Percentiles rank a stretch among this genome's conserved stretches.
Conservation (phyloP, 2,797 vertebrate species). For the Pterois miles region DNA sequence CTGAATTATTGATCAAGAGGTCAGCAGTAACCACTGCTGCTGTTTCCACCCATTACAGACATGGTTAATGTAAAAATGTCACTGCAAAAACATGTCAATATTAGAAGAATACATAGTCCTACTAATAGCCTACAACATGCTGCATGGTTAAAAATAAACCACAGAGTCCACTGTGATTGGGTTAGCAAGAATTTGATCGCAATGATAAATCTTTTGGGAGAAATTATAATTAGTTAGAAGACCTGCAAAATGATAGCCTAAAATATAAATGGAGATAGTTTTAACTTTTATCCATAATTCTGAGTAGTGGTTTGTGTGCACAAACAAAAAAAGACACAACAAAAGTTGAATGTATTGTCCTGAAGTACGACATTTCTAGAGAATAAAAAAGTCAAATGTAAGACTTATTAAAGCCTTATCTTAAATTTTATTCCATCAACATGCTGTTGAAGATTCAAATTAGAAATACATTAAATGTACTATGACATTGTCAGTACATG, state of each 20-base stretch:
- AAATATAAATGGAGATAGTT: not conserved
- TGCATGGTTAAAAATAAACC: not conserved
- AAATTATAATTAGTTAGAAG: not conserved
- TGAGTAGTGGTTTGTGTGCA: not conserved
- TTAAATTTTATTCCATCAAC: not conserved
- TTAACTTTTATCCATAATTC: not conserved
- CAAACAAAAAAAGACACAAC: not conserved
- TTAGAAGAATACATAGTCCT: not conserved
- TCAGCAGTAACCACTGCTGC: conserved; percentile 62
- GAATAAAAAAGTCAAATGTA: not conserved
- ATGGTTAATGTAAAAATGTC: not conserved
- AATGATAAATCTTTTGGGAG: not conserved
- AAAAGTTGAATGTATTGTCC: not conserved
- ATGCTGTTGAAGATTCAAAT: too few relatives aligned
- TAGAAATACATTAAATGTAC: not conserved
- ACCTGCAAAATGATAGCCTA: not conserved
- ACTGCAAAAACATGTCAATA: not conserved
- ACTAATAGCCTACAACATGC: not conserved
- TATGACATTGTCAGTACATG: not conserved
- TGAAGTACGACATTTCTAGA: not conserved
- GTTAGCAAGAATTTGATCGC: not conserved
- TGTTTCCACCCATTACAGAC: conserved; percentile 29
- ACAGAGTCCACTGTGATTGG: not conserved
- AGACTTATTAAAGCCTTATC: not conserved
- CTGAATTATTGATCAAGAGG: conserved; percentile 79